Evolutionary conservation across 2,113 vertebrate species (phyloP).

Genomic region (Cololabis saira): DNA sequence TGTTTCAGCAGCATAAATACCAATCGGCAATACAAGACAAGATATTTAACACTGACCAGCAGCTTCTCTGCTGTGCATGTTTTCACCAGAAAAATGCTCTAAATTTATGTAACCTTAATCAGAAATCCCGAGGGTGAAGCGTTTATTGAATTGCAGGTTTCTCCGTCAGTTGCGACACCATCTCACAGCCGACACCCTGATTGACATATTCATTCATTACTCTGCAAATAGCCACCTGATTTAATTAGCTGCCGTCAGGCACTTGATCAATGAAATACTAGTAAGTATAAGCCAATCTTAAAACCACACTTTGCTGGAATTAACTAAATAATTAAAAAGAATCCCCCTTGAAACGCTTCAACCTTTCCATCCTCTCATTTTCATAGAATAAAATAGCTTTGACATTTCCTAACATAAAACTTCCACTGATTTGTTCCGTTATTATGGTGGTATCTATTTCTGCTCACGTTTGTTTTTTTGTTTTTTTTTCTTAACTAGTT

Average conservation of each 20-base stretch:
- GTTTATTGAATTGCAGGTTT: not conserved
- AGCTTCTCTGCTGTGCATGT: not conserved
- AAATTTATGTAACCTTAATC: not conserved
- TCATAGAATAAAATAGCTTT: slow-evolving; percentile 4
- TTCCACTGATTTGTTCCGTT: slow-evolving; percentile 16
- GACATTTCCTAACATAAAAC: slow-evolving; percentile 27
- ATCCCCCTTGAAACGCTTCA: slow-evolving; percentile 18
- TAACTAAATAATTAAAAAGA: slow-evolving; percentile 24
- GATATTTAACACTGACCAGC: not conserved
- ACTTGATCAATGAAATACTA: slow-evolving; percentile 40
- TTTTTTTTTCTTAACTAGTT: too few species aligned
- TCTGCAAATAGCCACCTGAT: slow-evolving; percentile 8
- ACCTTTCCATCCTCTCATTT: slow-evolving; percentile 4
- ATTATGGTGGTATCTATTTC: slow-evolving; percentile 12
- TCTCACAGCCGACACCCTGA: slow-evolving; percentile 13
- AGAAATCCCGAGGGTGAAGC: not conserved
- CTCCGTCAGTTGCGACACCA: not conserved
- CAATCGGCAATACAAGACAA: not conserved
- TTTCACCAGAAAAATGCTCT: not conserved
- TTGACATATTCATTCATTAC: slow-evolving; percentile 37
- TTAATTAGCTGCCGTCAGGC: slow-evolving; percentile 34
- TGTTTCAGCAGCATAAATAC: slow-evolving; percentile 6
- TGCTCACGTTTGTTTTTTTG: too few species aligned
- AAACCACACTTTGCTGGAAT: slow-evolving; percentile 24
- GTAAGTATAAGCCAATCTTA: slow-evolving; percentile 20